A percentile compares a stretch with the other conserved stretches of the same genome.
Evolutionary conservation across 2,113 vertebrate species (phyloP).

Genomic region (Miniopterus natalensis): DNA sequence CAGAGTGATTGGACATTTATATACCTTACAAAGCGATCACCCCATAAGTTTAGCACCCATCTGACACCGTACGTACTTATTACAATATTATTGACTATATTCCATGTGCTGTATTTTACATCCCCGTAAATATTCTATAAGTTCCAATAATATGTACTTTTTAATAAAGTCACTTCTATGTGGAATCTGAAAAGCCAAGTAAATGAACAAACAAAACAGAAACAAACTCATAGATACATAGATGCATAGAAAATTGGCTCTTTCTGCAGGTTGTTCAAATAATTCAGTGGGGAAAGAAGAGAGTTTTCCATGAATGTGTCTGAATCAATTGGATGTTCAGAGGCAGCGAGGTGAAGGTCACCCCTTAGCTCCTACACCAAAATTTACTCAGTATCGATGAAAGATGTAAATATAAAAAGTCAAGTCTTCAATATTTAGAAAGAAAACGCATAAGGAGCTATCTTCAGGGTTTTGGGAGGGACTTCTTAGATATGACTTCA

Average conservation of each 20-base stretch:
- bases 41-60: too few species aligned
- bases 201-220: neutral
- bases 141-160: neutral
- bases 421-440: neutral
- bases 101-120: too few species aligned
- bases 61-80: too few species aligned
- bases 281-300: accelerated
- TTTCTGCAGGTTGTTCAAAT: accelerated
- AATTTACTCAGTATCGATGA: neutral
- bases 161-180: accelerated
- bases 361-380: accelerated
- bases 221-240: neutral
- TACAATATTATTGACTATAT: neutral
- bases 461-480: neutral
- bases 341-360: neutral
- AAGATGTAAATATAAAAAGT: neutral
- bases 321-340: accelerated
- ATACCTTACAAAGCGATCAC: accelerated
- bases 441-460: too few species aligned
- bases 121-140: too few species aligned
- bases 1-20: accelerated
- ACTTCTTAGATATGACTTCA: neutral
- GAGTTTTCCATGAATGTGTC: neutral
- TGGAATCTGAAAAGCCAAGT: neutral
- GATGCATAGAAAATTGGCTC: accelerated